Evolutionary conservation across 64 coral and sea anemone genomes (phyloP).

Genomic region (Actinia equina): DNA sequence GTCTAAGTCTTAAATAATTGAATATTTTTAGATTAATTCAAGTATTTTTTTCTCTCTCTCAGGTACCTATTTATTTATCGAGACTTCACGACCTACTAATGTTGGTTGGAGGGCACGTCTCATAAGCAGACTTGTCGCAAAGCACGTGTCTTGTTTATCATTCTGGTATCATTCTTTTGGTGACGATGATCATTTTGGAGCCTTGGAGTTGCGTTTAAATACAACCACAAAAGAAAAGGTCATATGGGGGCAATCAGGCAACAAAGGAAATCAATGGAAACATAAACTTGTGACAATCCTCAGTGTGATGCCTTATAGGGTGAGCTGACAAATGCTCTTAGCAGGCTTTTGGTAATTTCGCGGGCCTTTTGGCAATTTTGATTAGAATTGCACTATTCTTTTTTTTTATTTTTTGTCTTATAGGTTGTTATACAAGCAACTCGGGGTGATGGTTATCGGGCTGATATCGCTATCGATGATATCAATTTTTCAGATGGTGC

Average conservation of each 20-base stretch:
- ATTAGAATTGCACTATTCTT: not conserved
- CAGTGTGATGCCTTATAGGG: conserved; percentile 66
- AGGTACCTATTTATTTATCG: conserved; percentile 78
- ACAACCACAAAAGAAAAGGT: conserved; percentile 50
- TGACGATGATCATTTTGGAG: conserved; percentile 51
- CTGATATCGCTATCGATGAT: conserved; percentile 79
- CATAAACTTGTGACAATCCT: conserved; percentile 53
- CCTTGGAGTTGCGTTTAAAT: conserved; percentile 38
- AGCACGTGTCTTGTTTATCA: conserved; percentile 63
- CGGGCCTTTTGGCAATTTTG: too few species aligned
- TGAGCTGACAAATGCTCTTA: not conserved
- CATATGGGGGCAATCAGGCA: conserved; percentile 50
- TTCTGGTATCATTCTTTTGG: conserved; percentile 84
- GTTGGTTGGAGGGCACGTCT: conserved; percentile 62
- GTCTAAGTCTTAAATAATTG: too few species aligned
- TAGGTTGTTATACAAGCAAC: conserved; percentile 64
- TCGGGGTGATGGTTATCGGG: conserved; percentile 72
- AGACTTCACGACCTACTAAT: conserved; percentile 58
- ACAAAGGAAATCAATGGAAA: conserved; percentile 72
- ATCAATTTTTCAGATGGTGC: conserved; percentile 48
- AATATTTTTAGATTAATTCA: too few species aligned
- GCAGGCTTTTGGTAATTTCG: too few species aligned
- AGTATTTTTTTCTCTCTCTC: not conserved
- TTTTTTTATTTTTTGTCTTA: too few species aligned
- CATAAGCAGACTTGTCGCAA: conserved; percentile 56